Conservation (phyloP, 1,140 invertebrate genomes). For the Aphelinus certus region DNA sequence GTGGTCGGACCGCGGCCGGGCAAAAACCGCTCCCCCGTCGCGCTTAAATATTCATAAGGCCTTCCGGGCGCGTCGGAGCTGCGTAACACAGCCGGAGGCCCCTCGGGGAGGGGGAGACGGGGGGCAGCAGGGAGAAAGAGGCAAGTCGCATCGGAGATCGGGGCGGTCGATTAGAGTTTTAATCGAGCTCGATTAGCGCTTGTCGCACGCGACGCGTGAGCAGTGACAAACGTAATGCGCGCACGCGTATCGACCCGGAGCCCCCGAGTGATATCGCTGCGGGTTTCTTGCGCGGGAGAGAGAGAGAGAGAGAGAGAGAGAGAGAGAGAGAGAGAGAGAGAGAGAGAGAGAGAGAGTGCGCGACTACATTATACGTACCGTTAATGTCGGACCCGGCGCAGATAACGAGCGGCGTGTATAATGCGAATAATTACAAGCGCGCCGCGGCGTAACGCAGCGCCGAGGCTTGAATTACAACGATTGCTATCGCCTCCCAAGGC, state of each 20-base stretch:
- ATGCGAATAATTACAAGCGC: conserved; percentile 13
- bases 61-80: not conserved
- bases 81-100: conserved; percentile 2
- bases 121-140: not conserved
- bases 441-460: not conserved
- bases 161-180: conserved; percentile 18
- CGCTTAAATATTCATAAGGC: conserved; percentile 26
- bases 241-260: not conserved
- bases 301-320: too few species aligned
- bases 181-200: not conserved
- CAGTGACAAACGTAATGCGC: not conserved
- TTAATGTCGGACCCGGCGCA: conserved; percentile 10
- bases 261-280: not conserved
- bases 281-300: too few species aligned
- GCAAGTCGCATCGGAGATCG: conserved; percentile 6
- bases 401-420: conserved; percentile 8
- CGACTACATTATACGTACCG: not conserved
- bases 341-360: too few species aligned
- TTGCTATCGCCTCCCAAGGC: conserved; percentile 8
- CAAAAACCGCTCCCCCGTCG: not conserved
- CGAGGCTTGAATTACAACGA: conserved; percentile 10
- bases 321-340: too few species aligned
- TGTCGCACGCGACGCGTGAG: not conserved
- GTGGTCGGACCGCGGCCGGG: not conserved
- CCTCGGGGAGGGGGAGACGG: not conserved